A percentile compares a stretch with the other conserved stretches of the same genome.
Evolutionary conservation across 1,140 invertebrate species (phyloP).

Genomic region (Drosophila leontia): DNA sequence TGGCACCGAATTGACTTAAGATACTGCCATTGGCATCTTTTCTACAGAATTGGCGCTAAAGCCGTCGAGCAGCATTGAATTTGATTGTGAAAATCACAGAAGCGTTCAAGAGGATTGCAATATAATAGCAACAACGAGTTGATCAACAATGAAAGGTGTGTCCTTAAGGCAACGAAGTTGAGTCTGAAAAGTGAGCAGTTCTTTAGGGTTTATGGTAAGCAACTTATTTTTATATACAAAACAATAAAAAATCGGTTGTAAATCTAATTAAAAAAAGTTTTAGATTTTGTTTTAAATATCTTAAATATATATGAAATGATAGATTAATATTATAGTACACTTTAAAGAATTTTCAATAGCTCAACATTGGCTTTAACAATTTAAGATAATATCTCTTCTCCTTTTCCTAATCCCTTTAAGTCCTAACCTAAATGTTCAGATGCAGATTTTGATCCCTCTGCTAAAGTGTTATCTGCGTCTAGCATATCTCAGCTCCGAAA

Average conservation of each 20-base stretch:
- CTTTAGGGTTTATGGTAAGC: neutral
- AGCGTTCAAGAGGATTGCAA: conserved; percentile 47
- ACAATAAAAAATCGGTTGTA: neutral
- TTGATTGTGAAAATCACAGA: conserved; percentile 64
- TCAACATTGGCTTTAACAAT: too few relatives aligned
- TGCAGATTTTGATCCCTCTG: conserved; percentile 15
- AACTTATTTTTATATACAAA: too few relatives aligned
- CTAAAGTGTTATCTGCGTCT: conserved; percentile 40
- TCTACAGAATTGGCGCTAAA: conserved; percentile 46
- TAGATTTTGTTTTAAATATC: too few relatives aligned
- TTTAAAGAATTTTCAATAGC: too few relatives aligned
- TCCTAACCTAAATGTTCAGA: neutral
- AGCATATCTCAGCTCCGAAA: conserved; percentile 46
- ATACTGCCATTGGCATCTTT: conserved; percentile 49
- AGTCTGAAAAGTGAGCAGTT: conserved; percentile 35
- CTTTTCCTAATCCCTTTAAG: neutral
- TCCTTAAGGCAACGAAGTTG: conserved; percentile 21
- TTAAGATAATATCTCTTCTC: neutral
- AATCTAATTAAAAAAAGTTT: neutral
- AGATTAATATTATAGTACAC: too few relatives aligned
- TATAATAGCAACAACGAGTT: conserved; percentile 8
- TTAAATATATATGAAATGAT: too few relatives aligned
- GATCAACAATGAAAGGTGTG: conserved; percentile 29
- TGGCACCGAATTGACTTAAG: conserved; percentile 33
- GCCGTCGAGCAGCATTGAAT: conserved; percentile 51